Conservation (phyloP, 2,113 vertebrate genomes). For the Acrocephalus arundinaceus region DNA sequence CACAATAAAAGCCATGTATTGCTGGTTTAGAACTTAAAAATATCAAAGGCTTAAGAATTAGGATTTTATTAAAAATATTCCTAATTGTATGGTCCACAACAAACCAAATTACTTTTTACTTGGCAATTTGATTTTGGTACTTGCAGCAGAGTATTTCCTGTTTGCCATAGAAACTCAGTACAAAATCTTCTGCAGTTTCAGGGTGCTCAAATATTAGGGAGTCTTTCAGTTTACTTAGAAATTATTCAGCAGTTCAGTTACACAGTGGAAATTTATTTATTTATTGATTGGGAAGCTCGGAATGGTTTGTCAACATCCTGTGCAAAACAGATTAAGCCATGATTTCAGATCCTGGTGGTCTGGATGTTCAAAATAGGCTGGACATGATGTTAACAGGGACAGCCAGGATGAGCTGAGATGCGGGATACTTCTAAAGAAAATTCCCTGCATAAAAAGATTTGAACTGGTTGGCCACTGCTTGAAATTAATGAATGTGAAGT, state of each 20-base stretch:
- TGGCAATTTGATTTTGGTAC: conserved; percentile 47
- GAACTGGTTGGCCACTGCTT: background rate
- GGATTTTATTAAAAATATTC: conserved; percentile 63
- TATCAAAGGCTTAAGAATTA: conserved; percentile 36
- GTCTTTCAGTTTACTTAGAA: background rate
- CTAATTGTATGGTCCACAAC: conserved; percentile 57
- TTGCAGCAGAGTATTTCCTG: conserved; percentile 21
- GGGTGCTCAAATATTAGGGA: background rate
- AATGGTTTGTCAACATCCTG: background rate
- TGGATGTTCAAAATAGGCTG: background rate
- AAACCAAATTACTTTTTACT: conserved; percentile 60
- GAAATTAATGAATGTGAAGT: background rate
- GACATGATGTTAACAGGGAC: background rate
- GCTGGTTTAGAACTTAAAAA: background rate
- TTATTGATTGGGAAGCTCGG: background rate
- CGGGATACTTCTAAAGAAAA: background rate
- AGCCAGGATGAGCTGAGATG: background rate
- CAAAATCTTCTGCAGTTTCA: background rate
- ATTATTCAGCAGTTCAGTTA: background rate
- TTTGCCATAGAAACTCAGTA: background rate
- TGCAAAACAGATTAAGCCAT: background rate
- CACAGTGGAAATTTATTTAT: background rate
- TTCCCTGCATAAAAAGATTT: background rate
- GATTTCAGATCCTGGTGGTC: background rate
- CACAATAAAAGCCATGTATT: conserved; percentile 34